phyloP scores from a whole-genome alignment of 2,888 invertebrate genomes.

The Chrysomela aeneicollis region DNA sequence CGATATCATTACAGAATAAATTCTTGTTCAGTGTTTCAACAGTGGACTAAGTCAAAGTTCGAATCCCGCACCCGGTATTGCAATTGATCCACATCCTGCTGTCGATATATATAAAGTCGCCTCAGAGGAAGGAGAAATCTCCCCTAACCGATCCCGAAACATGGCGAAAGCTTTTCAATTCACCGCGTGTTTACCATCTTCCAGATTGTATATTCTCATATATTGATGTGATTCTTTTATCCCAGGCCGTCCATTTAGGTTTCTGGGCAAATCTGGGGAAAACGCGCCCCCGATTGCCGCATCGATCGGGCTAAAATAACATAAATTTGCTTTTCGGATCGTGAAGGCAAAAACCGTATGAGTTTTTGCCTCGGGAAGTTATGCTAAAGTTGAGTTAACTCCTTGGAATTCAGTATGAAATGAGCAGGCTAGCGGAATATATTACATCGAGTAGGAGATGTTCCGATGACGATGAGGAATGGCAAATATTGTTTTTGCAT shows the following conservation, averaged over 20 bases:
- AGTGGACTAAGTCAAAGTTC: too few species aligned
- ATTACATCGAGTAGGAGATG: not conserved
- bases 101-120: too few species aligned
- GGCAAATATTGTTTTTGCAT: not conserved
- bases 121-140: not conserved
- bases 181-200: not conserved
- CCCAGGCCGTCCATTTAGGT: not conserved
- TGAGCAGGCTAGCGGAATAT: constrained; percentile 1
- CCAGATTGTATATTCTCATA: not conserved
- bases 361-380: not conserved
- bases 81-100: too few species aligned
- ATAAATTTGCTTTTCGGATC: constrained; percentile 2
- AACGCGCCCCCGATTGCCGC: not conserved
- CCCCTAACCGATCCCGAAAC: not conserved
- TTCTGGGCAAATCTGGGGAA: not conserved
- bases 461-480: not conserved
- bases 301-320: not conserved
- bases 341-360: not conserved
- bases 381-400: not conserved
- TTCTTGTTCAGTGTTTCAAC: too few species aligned
- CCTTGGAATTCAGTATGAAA: not conserved
- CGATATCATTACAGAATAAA: too few species aligned
- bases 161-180: not conserved
- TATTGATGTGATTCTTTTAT: not conserved
- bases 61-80: too few species aligned